Evolutionary conservation across 2,888 invertebrate genomes (phyloP).

Genomic region (Platycnemis pennipes): DNA sequence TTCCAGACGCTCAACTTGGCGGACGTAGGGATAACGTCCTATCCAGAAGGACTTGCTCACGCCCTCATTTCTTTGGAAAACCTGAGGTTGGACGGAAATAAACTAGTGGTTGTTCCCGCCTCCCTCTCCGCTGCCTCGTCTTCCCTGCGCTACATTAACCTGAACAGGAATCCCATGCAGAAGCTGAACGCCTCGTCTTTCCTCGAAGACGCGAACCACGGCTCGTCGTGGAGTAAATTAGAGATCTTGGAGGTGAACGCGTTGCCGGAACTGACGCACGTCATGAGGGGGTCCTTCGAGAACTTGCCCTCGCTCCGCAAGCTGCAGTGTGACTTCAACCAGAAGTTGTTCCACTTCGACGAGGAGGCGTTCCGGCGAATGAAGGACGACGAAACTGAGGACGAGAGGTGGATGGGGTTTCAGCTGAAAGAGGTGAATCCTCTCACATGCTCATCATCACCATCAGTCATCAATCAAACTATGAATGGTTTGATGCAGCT

Average conservation of each 20-base stretch:
- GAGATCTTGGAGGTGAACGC: constrained; percentile 32
- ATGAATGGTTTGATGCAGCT: too few species aligned
- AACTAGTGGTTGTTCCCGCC: constrained; percentile 13
- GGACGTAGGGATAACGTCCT: constrained; percentile 21
- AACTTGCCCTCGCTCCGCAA: not conserved
- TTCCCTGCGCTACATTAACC: not conserved
- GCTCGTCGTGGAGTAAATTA: not conserved
- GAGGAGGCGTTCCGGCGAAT: constrained; percentile 38
- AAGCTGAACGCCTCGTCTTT: constrained; percentile 2
- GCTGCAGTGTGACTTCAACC: constrained; percentile 28
- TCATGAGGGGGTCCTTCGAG: constrained; percentile 14
- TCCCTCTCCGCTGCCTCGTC: constrained; percentile 17
- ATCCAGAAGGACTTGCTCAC: constrained; percentile 36
- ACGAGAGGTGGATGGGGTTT: constrained; percentile 46
- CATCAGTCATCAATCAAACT: not conserved
- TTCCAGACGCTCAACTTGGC: constrained; percentile 43
- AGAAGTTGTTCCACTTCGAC: not conserved
- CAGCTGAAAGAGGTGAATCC: constrained; percentile 37
- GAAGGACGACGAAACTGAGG: not conserved
- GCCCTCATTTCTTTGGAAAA: constrained; percentile 40
- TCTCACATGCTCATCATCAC: too few species aligned
- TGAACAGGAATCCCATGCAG: constrained; percentile 24
- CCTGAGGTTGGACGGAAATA: constrained; percentile 51
- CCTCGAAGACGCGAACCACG: not conserved
- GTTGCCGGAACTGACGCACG: constrained; percentile 13